Base-by-base conservation (phyloP, 2,888 invertebrate species). In the Dichetophora obliterata region DNA sequence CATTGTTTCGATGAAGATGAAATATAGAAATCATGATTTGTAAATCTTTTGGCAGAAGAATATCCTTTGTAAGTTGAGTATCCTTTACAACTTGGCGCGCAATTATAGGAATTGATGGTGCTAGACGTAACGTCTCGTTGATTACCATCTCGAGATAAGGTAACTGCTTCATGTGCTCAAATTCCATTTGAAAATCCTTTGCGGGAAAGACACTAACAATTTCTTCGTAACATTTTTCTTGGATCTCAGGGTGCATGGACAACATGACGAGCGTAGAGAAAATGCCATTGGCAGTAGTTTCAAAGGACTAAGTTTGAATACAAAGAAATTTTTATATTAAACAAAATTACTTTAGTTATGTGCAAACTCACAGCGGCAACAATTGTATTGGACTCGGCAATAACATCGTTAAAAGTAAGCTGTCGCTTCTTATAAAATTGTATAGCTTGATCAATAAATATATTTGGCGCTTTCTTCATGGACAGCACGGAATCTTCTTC, bases 121-220 rank as follows among this genome's bases (percentile, higher is more conserved):
- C 77, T 31, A 84, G 69, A 22, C 84, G 78, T 9, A 84, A 59
- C 0, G 83, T 82, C 76, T 84, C 84, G 65, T 82, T 82, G 24
- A 84, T 76, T 5, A 84, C 75, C 83, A 83, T 83, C 65, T 84
- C 83, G 75, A 83, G 73, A 75, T 84, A 84, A 8, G 81, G 80
- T n/a, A 83, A 75, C 50, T 82, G 79, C 6, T 80, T 61, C 22
- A 83, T 66, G 43, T 83, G 77, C 8, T 80, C 79, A 37, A 75
- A 81, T 0, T 75, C 63, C 31, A 83, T 63, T 31, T 80, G 66
- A 48, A 77, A 79, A 5, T 78, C 69, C 31, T 80, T 80, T 1
- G 82, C 82, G 0, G 82, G 82, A 31, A 82, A 82, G 8, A 79
- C 52, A 27, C 61, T 69, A 0, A 79, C 16, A 9, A 82, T 74